Evolutionary conservation across 1,140 invertebrate species (phyloP).

Genomic region (Heterodera schachtii): DNA sequence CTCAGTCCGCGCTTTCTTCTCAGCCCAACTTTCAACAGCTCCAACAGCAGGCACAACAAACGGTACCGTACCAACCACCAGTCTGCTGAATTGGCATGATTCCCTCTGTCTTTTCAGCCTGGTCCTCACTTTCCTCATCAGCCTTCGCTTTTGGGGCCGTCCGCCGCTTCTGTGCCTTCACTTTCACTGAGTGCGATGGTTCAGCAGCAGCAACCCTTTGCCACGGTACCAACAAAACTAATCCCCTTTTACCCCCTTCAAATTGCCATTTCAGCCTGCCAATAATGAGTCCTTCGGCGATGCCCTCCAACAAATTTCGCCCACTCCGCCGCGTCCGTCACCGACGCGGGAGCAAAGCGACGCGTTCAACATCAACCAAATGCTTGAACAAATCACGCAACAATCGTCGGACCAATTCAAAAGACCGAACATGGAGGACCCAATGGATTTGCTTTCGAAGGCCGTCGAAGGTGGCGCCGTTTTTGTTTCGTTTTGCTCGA

Average conservation of each 20-base stretch:
- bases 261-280: background rate
- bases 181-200: conserved; percentile 11
- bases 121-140: conserved; percentile 27
- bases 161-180: background rate
- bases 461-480: conserved; percentile 4
- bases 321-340: conserved; percentile 3
- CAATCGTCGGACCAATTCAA: conserved; percentile 17
- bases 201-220: conserved; percentile 21
- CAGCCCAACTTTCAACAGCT: conserved; percentile 26
- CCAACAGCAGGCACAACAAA: conserved; percentile 25
- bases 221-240: conserved; percentile 8
- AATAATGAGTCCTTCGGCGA: background rate
- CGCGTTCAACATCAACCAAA: conserved; percentile 45
- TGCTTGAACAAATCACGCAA: conserved; percentile 42
- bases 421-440: background rate
- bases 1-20: background rate
- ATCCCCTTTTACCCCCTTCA: background rate
- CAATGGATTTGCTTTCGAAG: conserved; percentile 27
- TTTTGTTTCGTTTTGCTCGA: background rate
- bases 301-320: background rate
- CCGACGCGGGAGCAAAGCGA: conserved; percentile 14
- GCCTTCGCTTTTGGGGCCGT: conserved; percentile 21
- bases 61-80: background rate
- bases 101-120: background rate
- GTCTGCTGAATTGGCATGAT: background rate